Conservation (phyloP, 37 sponge, comb jelly and placozoan genomes). For the Chondrosia reniformis region DNA sequence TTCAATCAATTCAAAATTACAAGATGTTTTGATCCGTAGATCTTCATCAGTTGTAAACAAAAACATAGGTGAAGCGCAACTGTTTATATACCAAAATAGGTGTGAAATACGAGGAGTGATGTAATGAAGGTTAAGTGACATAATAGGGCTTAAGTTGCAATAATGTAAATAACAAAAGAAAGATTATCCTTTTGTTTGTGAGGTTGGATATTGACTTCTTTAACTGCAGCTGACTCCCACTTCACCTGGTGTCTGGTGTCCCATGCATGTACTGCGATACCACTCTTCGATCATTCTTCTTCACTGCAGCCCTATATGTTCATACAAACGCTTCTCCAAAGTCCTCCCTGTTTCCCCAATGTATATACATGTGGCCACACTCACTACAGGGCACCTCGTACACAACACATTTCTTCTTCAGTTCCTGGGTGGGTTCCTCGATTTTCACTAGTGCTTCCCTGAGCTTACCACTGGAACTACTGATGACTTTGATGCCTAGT, state of each 20-base stretch:
- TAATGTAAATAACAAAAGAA: too few relatives aligned
- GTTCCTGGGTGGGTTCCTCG: neutral
- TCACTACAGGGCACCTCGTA: neutral
- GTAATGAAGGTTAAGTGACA: too few relatives aligned
- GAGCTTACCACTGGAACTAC: neutral
- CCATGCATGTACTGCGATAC: too few relatives aligned
- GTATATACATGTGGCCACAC: neutral
- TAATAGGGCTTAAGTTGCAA: too few relatives aligned
- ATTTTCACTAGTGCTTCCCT: neutral
- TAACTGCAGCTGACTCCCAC: neutral
- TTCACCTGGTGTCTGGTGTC: neutral
- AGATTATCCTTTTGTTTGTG: neutral
- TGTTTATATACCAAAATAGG: too few relatives aligned
- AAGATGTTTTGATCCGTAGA: too few relatives aligned
- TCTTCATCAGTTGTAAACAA: too few relatives aligned
- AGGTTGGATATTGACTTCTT: neutral
- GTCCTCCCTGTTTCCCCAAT: slow-evolving; percentile 4
- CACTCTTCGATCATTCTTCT: neutral
- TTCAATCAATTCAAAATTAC: too few relatives aligned
- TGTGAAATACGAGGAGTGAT: too few relatives aligned
- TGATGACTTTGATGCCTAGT: neutral
- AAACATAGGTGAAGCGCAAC: too few relatives aligned
- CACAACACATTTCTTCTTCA: neutral
- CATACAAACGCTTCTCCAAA: neutral
- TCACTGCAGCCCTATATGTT: neutral